These are phyloP conservation scores for Octomys mimax DNA, from an alignment of 2,797 vertebrate genomes.

Conservation along the genomic window DNA sequence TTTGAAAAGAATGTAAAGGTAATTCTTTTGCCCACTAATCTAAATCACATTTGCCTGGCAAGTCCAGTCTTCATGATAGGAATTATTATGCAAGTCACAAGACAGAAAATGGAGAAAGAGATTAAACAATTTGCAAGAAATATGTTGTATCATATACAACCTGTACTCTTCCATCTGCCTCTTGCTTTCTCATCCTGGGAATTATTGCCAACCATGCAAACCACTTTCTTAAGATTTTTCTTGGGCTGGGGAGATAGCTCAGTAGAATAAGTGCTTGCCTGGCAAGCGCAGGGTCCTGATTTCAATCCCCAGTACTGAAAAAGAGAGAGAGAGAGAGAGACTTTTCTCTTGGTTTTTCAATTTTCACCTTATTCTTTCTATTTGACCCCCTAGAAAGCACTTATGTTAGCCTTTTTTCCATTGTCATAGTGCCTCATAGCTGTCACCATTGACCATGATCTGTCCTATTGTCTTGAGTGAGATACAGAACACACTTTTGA, in stretches of 20 bases:
- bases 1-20: conserved; percentile 2
- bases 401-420: not conserved
- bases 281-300: no score
- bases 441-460: not conserved
- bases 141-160: not conserved
- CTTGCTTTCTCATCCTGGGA: not conserved
- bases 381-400: not conserved
- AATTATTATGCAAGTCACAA: not conserved
- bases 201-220: not conserved
- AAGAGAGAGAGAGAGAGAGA: no score
- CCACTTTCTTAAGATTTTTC: not conserved
- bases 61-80: not conserved
- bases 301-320: no score
- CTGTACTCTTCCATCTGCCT: not conserved
- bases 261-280: no score
- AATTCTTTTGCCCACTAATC: not conserved
- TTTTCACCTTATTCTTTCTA: not conserved
- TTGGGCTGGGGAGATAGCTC: not conserved
- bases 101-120: not conserved
- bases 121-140: not conserved
- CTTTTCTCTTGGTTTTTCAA: not conserved
- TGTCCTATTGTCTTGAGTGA: not conserved
- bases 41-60: not conserved
- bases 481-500: not conserved
- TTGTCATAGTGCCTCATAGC: not conserved